These are phyloP conservation scores for Echiichthys vipera DNA, from an alignment of 2,797 vertebrate genomes.

Conservation along the genomic window DNA sequence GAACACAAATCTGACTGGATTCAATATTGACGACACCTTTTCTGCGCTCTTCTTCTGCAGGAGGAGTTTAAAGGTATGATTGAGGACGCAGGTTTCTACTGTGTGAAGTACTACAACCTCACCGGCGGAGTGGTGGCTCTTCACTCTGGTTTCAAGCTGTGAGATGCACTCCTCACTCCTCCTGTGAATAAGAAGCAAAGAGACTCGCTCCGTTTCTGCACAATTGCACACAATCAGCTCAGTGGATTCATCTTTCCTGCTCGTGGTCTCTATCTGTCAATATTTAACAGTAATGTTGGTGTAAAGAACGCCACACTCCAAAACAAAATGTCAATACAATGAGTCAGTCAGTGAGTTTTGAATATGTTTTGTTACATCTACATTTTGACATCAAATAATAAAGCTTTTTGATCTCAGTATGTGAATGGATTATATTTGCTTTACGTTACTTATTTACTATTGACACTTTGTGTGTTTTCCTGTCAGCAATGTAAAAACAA, in stretches of 20 bases:
- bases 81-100: conserved; percentile 92
- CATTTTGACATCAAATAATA: conserved; percentile 18
- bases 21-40: neutral
- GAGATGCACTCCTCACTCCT: conserved; percentile 38
- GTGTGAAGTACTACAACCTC: conserved; percentile 89
- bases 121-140: conserved; percentile 92
- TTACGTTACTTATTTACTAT: too few species aligned
- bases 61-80: conserved; percentile 94
- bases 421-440: neutral
- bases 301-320: neutral
- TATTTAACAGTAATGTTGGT: neutral
- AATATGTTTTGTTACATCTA: conserved; percentile 15
- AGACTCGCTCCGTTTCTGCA: neutral
- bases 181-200: neutral
- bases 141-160: conserved; percentile 97
- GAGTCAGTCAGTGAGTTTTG: neutral
- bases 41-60: conserved; percentile 74
- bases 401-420: neutral
- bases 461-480: too few species aligned
- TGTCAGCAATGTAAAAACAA: too few species aligned
- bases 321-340: neutral
- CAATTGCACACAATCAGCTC: conserved; percentile 10
- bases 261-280: neutral
- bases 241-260: neutral
- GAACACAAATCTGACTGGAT: neutral